A percentile compares a stretch with the other conserved stretches of the same genome.
phyloP scores from a whole-genome alignment of 2,888 invertebrate genomes.

The Epiperipatus broadwayi region DNA sequence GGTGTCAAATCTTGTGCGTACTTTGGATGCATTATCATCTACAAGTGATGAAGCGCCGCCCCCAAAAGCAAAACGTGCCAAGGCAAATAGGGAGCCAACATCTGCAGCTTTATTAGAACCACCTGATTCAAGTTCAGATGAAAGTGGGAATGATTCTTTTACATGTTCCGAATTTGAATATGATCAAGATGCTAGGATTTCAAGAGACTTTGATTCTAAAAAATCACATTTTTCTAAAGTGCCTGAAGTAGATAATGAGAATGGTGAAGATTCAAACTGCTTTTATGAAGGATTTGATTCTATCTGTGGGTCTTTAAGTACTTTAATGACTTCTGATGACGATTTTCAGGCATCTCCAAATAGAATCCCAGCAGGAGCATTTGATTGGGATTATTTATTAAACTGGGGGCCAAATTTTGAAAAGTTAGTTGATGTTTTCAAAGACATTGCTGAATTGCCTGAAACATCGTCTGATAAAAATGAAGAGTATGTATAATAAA shows the following conservation, averaged over 20 bases:
- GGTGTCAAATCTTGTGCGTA: conserved; percentile 73
- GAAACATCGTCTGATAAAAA: conserved; percentile 59
- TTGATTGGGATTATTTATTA: conserved; percentile 81
- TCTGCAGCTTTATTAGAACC: too few relatives aligned
- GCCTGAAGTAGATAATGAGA: conserved; percentile 25
- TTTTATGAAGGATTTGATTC: conserved; percentile 78
- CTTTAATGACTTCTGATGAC: conserved; percentile 79
- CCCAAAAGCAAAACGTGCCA: too few relatives aligned
- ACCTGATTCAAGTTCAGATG: conserved; percentile 45
- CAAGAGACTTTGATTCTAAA: conserved; percentile 28
- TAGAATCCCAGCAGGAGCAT: conserved; percentile 56
- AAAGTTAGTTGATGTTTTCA: conserved; percentile 81
- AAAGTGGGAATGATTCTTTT: conserved; percentile 83
- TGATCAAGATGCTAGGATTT: conserved; percentile 42
- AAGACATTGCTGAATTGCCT: conserved; percentile 83
- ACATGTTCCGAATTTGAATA: conserved; percentile 96
- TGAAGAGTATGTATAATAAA: too few relatives aligned
- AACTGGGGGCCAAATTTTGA: conserved; percentile 95
- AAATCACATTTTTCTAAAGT: conserved; percentile 40
- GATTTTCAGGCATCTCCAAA: conserved; percentile 49
- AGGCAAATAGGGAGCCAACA: too few relatives aligned
- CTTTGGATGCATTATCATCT: conserved; percentile 80
- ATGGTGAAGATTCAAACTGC: conserved; percentile 23
- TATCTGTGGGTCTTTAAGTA: conserved; percentile 77
- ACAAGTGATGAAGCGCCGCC: conserved; percentile 34